Conservation (phyloP, 64 coral and sea anemone species). For the Dendrophyllia cribrosa region DNA sequence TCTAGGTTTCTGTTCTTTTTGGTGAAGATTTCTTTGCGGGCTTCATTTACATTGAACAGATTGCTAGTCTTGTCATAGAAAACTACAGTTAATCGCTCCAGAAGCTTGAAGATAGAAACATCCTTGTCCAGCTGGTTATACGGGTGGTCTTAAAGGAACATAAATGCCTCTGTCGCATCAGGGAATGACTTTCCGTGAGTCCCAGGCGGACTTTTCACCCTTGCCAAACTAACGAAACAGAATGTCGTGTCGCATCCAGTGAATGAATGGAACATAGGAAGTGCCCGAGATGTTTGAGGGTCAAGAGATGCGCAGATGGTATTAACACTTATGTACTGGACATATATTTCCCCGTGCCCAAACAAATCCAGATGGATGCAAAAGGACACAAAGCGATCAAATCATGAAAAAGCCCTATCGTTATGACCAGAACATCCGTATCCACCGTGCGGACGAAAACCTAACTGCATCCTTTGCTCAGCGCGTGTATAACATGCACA, state of each 20-base stretch:
- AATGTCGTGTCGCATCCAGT: slow-evolving; percentile 39
- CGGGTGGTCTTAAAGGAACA: background rate
- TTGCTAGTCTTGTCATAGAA: slow-evolving; percentile 33
- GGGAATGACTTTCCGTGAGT: slow-evolving; percentile 40
- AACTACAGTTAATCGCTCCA: slow-evolving; percentile 48
- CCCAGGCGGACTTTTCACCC: slow-evolving; percentile 48
- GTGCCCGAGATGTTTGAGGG: slow-evolving; percentile 5
- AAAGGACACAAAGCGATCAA: slow-evolving; percentile 11
- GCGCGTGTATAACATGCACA: background rate
- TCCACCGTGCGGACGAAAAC: slow-evolving; percentile 13
- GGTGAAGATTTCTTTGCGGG: slow-evolving; percentile 28
- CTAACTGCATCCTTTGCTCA: background rate
- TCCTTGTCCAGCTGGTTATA: slow-evolving; percentile 6
- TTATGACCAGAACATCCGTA: slow-evolving; percentile 61
- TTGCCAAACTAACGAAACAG: slow-evolving; percentile 33
- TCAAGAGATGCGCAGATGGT: slow-evolving; percentile 5
- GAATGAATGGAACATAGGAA: slow-evolving; percentile 45
- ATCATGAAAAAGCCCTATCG: slow-evolving; percentile 23
- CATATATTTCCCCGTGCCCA: slow-evolving; percentile 40
- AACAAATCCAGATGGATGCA: slow-evolving; percentile 39
- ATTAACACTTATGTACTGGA: slow-evolving; percentile 37
- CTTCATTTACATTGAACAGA: background rate
- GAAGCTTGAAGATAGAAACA: slow-evolving; percentile 12
- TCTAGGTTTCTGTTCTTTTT: slow-evolving; percentile 55
- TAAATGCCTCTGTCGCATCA: slow-evolving; percentile 30